Base-by-base conservation (phyloP, 2,888 invertebrate species). In the Dioctria rufipes region DNA sequence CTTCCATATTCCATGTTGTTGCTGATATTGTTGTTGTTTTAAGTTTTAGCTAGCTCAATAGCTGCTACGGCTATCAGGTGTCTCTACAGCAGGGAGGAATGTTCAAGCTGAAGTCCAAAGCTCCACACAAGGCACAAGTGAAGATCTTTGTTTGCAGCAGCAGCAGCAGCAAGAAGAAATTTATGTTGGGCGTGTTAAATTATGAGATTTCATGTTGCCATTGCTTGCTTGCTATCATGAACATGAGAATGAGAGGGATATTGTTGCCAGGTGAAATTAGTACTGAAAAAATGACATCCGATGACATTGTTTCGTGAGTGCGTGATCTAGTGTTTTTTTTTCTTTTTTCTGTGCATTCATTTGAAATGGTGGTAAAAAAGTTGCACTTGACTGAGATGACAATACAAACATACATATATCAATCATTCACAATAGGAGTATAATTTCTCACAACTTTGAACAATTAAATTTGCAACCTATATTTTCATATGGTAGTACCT, bases 181-280 rank as follows among this genome's bases (percentile, higher is more conserved):
- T 69, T 69, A 69, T 69, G 69, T 69, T 69, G 46, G 69, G 51
- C 51, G 13, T 49, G 51, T 46, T 69, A 51, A 69, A 51, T 69
- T 69, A 69, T 69, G 69, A 69, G 69, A 69, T 69, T 69, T 69
- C 51, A 69, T 69, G 69, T 51, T 69, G 51, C 67, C 51, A 51
- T 51, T 13, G 63, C 67, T 8, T 69, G 69, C 3, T n/a, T n/a
- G 40, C 11, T n/a, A 11, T 42, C n/a, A n/a, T 39, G 5, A 49
- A 39, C 69, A 9, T 3, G 39, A 54, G 6, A 54, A 4, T 46
- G 9, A 2, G 25, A 5, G 42, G 65, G 9, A 11, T 46, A 39
- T 69, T 69, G 69, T 51, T 69, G 69, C 69, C 54, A 69, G 69
- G 51, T 51, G 51, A 69, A 69, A 69, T 69, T 69, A 51, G 69